Evolutionary conservation across 1,140 invertebrate species (phyloP).

Genomic region (Drosophila auraria): DNA sequence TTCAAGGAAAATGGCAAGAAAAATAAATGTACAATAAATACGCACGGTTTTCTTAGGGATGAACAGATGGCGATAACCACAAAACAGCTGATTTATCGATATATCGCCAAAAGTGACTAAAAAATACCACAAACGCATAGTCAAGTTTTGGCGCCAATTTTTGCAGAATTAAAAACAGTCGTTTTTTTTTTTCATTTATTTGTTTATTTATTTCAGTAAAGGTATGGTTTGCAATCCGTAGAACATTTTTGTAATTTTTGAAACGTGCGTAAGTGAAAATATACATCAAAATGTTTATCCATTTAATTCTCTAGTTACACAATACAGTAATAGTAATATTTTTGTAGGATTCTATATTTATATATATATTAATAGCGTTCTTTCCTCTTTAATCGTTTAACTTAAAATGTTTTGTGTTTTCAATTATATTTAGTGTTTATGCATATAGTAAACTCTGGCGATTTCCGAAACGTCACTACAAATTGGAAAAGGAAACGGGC

Average conservation of each 20-base stretch:
- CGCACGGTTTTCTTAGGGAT: constrained; percentile 27
- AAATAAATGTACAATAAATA: constrained; percentile 11
- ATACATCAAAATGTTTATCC: constrained; percentile 63
- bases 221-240: constrained; percentile 62
- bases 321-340: constrained; percentile 79
- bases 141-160: not conserved
- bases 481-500: constrained; percentile 63
- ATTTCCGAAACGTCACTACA: constrained; percentile 49
- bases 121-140: not conserved
- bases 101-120: constrained; percentile 4
- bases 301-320: constrained; percentile 78
- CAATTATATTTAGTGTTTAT: constrained; percentile 18
- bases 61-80: constrained; percentile 1
- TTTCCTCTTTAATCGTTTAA: constrained; percentile 37
- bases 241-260: constrained; percentile 70
- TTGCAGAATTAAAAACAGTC: not conserved
- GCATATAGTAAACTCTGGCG: constrained; percentile 35
- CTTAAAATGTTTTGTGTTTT: constrained; percentile 43
- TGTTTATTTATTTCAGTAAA: constrained; percentile 72
- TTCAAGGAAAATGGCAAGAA: not conserved
- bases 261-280: constrained; percentile 80
- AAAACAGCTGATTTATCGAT: constrained; percentile 20
- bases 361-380: constrained; percentile 64
- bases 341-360: constrained; percentile 65
- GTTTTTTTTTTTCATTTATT: constrained; percentile 55